Evolutionary conservation across 2,113 vertebrate species (phyloP).

Genomic region (Antechinus flavipes): DNA sequence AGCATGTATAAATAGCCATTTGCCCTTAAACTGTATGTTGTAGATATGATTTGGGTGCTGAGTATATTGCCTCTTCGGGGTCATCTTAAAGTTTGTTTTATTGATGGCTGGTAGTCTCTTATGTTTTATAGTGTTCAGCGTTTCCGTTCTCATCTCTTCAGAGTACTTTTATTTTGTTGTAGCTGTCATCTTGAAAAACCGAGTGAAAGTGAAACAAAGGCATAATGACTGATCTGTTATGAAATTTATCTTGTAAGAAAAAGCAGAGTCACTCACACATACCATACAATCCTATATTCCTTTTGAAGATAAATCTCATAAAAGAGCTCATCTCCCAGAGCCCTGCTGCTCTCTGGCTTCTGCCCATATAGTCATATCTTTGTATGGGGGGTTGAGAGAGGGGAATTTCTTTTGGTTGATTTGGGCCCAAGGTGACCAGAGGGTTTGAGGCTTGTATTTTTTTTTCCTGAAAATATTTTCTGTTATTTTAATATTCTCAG

Average conservation of each 20-base stretch:
- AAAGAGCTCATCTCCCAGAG: neutral
- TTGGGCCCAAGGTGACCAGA: conserved; percentile 25
- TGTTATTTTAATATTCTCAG: conserved; percentile 41
- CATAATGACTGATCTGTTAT: neutral
- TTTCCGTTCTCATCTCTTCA: conserved; percentile 38
- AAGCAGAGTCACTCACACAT: neutral
- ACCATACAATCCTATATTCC: conserved; percentile 44
- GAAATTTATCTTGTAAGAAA: conserved; percentile 28
- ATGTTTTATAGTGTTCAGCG: conserved; percentile 36
- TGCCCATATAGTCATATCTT: neutral
- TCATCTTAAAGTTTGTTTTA: conserved; percentile 41
- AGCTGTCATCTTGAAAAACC: conserved; percentile 43
- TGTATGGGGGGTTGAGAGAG: neutral
- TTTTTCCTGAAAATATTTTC: conserved; percentile 27
- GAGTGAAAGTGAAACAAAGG: neutral
- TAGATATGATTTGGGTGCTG: conserved; percentile 30
- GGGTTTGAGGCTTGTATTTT: neutral
- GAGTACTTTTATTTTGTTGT: conserved; percentile 41
- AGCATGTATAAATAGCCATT: neutral
- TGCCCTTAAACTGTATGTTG: neutral
- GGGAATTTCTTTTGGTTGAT: neutral
- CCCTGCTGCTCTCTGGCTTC: conserved; percentile 26
- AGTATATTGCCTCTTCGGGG: neutral
- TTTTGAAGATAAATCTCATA: conserved; percentile 34
- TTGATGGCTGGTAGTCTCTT: conserved; percentile 20